Conservation (phyloP, 2,797 vertebrate genomes). For the Bucorvus abyssinicus region DNA sequence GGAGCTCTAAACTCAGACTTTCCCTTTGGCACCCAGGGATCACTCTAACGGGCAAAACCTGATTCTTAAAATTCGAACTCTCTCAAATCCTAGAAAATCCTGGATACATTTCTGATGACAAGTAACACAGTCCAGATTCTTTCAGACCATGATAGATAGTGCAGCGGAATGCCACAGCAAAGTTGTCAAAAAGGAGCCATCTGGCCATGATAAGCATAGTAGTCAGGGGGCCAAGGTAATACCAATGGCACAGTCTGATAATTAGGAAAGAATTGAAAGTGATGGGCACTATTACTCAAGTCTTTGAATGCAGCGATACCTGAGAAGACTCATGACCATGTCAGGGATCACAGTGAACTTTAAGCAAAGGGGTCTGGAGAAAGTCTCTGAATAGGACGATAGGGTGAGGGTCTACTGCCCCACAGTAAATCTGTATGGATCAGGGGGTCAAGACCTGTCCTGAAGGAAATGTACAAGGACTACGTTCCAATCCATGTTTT, state of each 20-base stretch:
- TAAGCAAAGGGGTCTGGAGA: not conserved
- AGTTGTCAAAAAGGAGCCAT: not conserved
- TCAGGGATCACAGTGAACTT: not conserved
- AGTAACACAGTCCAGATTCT: conserved; percentile 27
- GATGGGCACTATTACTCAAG: not conserved
- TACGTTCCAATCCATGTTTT: not conserved
- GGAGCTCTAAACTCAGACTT: conserved; percentile 45
- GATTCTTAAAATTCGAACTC: not conserved
- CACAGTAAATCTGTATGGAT: not conserved
- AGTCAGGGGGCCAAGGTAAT: not conserved
- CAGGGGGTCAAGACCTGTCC: not conserved
- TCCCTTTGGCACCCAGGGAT: conserved; percentile 11
- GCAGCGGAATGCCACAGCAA: not conserved
- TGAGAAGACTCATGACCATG: not conserved
- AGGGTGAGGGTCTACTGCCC: not conserved
- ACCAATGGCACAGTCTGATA: not conserved
- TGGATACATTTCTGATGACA: conserved; percentile 41
- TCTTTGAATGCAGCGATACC: not conserved
- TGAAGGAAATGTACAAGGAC: not conserved
- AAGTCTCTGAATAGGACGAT: not conserved
- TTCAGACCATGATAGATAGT: conserved; percentile 23
- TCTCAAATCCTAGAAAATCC: conserved; percentile 36
- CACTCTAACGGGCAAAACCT: not conserved
- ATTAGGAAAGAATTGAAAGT: not conserved
- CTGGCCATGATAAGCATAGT: not conserved